Base-by-base conservation (phyloP, 2,113 vertebrate species). In the Ailurus styani region DNA sequence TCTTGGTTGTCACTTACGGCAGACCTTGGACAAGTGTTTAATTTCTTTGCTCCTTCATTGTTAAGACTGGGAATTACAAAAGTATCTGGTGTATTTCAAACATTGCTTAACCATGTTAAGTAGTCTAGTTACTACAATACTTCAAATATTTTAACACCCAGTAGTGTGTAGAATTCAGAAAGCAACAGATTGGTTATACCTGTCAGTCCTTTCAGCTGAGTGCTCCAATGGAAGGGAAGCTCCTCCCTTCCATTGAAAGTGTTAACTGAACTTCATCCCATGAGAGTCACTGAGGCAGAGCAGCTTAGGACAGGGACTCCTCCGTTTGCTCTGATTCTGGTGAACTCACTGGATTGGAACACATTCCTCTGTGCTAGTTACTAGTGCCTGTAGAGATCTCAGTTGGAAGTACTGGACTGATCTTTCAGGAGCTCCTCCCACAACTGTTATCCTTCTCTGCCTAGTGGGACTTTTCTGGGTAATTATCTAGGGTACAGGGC, bases 131-230 rank as follows among this genome's bases (percentile, higher is more conserved):
- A 93, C 87, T 18, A 75, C 42, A 47, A 47, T 47, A 47, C 64
- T 54, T 73, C 15, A 81, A 37, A 37, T 92, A 77, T 57, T 96
- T 97, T 95, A 86, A 97, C 72, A 82, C 15, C 52, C n/a, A 57
- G 45, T 86, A 52, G 77, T 89, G 52, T 81, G 45, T 75, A 88
- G 82, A 85, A 94, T 94, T 94, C 84, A 3, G 7, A 52, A 62
- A 87, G 81, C 50, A 66, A 62, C 64, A 87, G 68, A 95, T 90
- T 40, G 14, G 40, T 72, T 90, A 37, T 52, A 15, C 29, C 66
- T 50, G 57, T 47, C 77, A 70, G 52, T 45, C 55, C 42, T 88
- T 66, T 79, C 37, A 77, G 60, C 55, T 23, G 60, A 86, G 23
- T n/a, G 57, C 57, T 90, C 31, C 25, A 12, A 31, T 79, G 1